Evolutionary conservation across 2,113 vertebrate genomes (phyloP).

Genomic region (Seriola rivoliana): DNA sequence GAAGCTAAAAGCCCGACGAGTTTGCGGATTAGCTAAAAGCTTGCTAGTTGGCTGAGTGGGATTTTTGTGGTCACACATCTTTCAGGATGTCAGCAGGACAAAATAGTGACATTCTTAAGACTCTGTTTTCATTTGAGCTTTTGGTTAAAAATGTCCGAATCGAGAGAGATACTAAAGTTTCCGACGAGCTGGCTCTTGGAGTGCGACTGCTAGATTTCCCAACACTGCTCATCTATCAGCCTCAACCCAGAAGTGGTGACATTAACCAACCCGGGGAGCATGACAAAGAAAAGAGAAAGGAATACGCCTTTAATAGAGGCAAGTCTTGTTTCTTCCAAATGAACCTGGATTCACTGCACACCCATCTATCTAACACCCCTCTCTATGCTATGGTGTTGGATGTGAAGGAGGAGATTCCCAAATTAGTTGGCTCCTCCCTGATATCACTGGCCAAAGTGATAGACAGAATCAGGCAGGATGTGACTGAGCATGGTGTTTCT

Average conservation of each 20-base stretch:
- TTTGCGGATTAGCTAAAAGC: conserved; percentile 16
- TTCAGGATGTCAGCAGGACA: conserved; percentile 55
- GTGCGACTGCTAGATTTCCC: conserved; percentile 90
- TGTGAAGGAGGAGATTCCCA: conserved; percentile 77
- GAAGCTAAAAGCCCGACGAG: conserved; percentile 35
- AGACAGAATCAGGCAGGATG: conserved; percentile 75
- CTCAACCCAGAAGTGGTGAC: not conserved
- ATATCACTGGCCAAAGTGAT: conserved; percentile 82
- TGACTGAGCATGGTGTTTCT: conserved; percentile 56
- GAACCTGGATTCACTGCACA: conserved; percentile 67
- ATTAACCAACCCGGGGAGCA: not conserved
- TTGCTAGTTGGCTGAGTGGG: not conserved
- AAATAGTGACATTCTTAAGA: conserved; percentile 55
- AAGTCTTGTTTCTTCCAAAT: conserved; percentile 91
- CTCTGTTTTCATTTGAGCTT: conserved; percentile 88
- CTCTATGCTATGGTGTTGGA: conserved; percentile 84
- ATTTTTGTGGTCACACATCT: not conserved
- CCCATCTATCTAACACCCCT: conserved; percentile 76
- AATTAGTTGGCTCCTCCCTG: conserved; percentile 83
- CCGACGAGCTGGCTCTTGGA: conserved; percentile 82
- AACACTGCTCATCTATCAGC: conserved; percentile 86
- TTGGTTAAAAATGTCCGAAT: conserved; percentile 86
- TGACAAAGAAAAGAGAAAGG: not conserved
- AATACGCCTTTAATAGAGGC: conserved; percentile 83
- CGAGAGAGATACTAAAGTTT: conserved; percentile 37